Conservation (phyloP, 2,888 invertebrate genomes). For the Corbicula japonica region DNA sequence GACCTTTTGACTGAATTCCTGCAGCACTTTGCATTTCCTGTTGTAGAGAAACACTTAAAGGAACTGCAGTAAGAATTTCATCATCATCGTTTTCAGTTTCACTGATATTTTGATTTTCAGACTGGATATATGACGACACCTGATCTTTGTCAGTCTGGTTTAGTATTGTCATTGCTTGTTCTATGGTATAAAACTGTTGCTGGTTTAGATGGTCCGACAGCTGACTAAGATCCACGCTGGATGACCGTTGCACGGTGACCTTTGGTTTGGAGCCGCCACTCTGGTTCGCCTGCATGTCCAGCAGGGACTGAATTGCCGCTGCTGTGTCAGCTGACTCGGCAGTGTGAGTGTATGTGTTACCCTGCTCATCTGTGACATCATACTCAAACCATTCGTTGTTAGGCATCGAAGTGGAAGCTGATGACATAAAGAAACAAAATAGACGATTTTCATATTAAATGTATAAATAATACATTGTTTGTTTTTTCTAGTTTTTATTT, state of each 20-base stretch:
- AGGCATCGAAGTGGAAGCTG: slow-evolving; percentile 62
- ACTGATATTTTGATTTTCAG: slow-evolving; percentile 34
- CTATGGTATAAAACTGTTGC: slow-evolving; percentile 78
- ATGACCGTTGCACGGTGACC: slow-evolving; percentile 72
- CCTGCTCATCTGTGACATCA: slow-evolving; percentile 78
- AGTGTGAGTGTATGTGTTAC: slow-evolving; percentile 68
- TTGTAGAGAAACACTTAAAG: slow-evolving; percentile 27
- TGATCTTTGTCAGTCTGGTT: slow-evolving; percentile 72
- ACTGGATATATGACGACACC: slow-evolving; percentile 33
- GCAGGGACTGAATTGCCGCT: slow-evolving; percentile 78
- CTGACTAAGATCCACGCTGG: slow-evolving; percentile 72
- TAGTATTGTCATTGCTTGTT: slow-evolving; percentile 80
- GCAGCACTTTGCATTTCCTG: background rate
- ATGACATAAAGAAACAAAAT: too few species aligned
- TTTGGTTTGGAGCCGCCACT: slow-evolving; percentile 60
- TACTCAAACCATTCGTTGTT: slow-evolving; percentile 84
- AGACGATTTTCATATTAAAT: too few species aligned
- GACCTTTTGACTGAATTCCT: background rate
- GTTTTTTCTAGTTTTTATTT: too few species aligned
- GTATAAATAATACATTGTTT: too few species aligned
- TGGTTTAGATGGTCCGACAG: slow-evolving; percentile 73
- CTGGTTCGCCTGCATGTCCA: slow-evolving; percentile 74
- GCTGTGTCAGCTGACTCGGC: slow-evolving; percentile 70
- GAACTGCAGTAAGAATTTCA: slow-evolving; percentile 48
- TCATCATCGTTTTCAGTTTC: slow-evolving; percentile 16